Evolutionary conservation across 2,797 vertebrate species (phyloP).

Genomic region (Heterohyrax brucei): DNA sequence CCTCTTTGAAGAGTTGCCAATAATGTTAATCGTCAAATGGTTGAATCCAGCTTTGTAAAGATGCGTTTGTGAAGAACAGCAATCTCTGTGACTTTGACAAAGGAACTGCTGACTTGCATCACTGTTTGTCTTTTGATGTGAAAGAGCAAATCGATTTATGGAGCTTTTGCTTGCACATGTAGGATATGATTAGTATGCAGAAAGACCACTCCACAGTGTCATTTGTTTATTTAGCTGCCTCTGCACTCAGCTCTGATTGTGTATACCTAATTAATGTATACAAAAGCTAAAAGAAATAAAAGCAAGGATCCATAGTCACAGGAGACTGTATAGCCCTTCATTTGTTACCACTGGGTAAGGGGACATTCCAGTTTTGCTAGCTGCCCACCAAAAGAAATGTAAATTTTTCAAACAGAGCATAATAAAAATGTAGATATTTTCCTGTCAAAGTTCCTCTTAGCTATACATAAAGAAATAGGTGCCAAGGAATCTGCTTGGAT

Average conservation of each 20-base stretch:
- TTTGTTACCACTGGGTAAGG: constrained; percentile 85
- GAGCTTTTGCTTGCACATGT: constrained; percentile 95
- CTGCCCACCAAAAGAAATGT: constrained; percentile 70
- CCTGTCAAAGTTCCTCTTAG: constrained; percentile 76
- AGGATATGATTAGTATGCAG: constrained; percentile 98
- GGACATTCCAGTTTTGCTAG: constrained; percentile 87
- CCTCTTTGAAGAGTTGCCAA: constrained; percentile 99
- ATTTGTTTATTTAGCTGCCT: constrained; percentile 95
- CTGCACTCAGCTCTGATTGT: constrained; percentile 92
- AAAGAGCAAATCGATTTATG: constrained; percentile 99
- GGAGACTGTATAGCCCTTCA: constrained; percentile 86
- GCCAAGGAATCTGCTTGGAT: constrained; percentile 83
- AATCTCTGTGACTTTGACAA: constrained; percentile 99
- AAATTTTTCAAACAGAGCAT: constrained; percentile 74
- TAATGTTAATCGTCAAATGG: constrained; percentile 98
- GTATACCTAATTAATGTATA: constrained; percentile 94
- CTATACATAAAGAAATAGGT: constrained; percentile 79
- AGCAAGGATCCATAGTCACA: constrained; percentile 86
- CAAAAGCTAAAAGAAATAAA: constrained; percentile 92
- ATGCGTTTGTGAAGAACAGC: constrained; percentile 97
- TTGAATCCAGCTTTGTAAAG: constrained; percentile 95
- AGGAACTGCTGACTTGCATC: constrained; percentile 99
- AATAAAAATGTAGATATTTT: constrained; percentile 80
- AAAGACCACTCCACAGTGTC: constrained; percentile 93
- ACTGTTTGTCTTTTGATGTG: constrained; percentile 99